phyloP scores from a whole-genome alignment of 2,888 invertebrate species.

The Microchrysa polita region DNA sequence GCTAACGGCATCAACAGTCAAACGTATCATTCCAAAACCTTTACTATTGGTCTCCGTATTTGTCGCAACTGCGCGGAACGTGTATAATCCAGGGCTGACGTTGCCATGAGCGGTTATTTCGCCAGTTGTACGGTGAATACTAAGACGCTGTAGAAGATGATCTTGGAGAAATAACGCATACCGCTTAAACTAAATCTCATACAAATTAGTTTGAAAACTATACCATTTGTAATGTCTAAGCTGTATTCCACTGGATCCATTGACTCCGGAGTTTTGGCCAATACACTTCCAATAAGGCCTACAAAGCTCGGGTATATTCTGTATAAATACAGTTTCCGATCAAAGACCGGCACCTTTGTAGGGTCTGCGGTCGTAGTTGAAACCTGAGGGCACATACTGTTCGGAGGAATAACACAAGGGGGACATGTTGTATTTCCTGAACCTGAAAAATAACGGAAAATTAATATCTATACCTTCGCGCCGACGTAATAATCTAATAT shows the following conservation, averaged over 20 bases:
- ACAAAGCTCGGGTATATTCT: slow-evolving; percentile 49
- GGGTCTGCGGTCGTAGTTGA: slow-evolving; percentile 26
- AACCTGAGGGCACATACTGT: slow-evolving; percentile 38
- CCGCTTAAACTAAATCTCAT: too few relatives aligned
- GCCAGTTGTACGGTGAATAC: slow-evolving; percentile 51
- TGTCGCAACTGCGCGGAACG: slow-evolving; percentile 52
- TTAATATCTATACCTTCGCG: neutral
- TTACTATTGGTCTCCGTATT: slow-evolving; percentile 47
- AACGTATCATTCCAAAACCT: slow-evolving; percentile 46
- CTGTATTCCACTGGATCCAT: slow-evolving; percentile 50
- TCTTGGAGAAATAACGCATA: slow-evolving; percentile 36
- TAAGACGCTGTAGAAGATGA: slow-evolving; percentile 49
- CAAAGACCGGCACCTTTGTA: slow-evolving; percentile 47
- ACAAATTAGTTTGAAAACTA: too few relatives aligned
- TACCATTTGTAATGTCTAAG: slow-evolving; percentile 51
- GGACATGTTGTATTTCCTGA: slow-evolving; percentile 25
- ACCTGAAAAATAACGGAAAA: neutral
- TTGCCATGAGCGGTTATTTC: slow-evolving; percentile 51
- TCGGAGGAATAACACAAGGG: slow-evolving; percentile 28
- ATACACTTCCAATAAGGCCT: slow-evolving; percentile 52
- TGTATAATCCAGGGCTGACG: slow-evolving; percentile 52
- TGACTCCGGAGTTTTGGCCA: slow-evolving; percentile 48
- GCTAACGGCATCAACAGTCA: slow-evolving; percentile 51
- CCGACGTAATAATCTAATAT: neutral
- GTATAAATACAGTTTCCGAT: slow-evolving; percentile 46